phyloP scores from a whole-genome alignment of 1,140 invertebrate genomes.

The Drosophila miranda region DNA sequence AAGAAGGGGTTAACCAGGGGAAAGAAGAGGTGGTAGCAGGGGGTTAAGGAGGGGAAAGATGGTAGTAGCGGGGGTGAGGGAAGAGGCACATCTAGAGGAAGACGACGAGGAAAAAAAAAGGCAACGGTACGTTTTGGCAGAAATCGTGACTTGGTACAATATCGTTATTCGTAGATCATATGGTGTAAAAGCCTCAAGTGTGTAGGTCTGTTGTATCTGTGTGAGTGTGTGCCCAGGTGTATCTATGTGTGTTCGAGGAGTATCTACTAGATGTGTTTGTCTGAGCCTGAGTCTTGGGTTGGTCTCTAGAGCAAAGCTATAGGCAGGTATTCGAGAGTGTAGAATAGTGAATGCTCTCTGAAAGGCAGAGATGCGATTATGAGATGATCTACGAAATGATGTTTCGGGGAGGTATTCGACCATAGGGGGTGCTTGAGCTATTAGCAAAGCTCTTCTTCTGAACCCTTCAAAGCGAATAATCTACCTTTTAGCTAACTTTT shows the following conservation, averaged over 20 bases:
- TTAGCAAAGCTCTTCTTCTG: neutral
- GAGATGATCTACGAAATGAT: slow-evolving; percentile 4
- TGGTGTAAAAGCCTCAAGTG: slow-evolving; percentile 70
- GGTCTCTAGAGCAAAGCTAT: slow-evolving; percentile 14
- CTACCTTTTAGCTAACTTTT: neutral
- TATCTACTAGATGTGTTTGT: slow-evolving; percentile 19
- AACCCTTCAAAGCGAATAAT: neutral
- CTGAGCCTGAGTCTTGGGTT: slow-evolving; percentile 44
- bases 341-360: slow-evolving; percentile 43
- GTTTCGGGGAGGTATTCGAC: neutral
- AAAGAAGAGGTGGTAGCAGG: neutral
- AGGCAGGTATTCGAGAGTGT: neutral
- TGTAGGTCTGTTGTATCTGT: slow-evolving; percentile 17
- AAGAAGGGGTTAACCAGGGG: slow-evolving; percentile 22
- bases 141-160: slow-evolving; percentile 81
- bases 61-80: too few relatives aligned
- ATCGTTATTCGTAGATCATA: slow-evolving; percentile 82
- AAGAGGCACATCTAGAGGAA: neutral
- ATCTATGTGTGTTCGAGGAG: slow-evolving; percentile 52
- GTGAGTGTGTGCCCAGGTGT: slow-evolving; percentile 36
- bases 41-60: neutral
- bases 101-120: slow-evolving; percentile 39
- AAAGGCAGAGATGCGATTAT: neutral
- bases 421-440: neutral
- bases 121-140: slow-evolving; percentile 79